Percentiles rank a stretch among this genome's conserved stretches.
phyloP scores from a whole-genome alignment of 2,113 vertebrate genomes.

The Trichomycterus rosablanca region DNA sequence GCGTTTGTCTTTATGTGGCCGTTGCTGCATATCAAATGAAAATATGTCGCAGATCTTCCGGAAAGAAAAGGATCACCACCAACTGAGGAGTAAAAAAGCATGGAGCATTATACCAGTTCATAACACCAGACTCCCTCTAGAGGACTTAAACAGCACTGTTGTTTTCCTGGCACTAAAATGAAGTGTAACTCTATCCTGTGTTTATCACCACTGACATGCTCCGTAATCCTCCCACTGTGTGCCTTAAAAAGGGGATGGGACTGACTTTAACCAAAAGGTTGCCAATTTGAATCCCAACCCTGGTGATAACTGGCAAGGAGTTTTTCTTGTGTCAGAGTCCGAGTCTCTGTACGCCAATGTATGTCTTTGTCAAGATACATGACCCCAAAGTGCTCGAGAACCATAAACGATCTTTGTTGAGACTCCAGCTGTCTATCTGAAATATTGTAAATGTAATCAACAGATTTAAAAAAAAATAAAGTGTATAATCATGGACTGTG shows the following conservation, averaged over 20 bases:
- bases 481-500: too few relatives aligned
- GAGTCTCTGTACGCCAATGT: too few relatives aligned
- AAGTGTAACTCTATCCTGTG: background rate
- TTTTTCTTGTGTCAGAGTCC: too few relatives aligned
- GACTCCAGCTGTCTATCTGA: slow-evolving; percentile 22
- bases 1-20: slow-evolving; percentile 39
- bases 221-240: background rate
- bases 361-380: too few relatives aligned
- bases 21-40: slow-evolving; percentile 34
- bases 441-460: background rate
- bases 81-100: too few relatives aligned
- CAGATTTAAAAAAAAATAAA: too few relatives aligned
- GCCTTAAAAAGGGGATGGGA: background rate
- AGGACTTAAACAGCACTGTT: slow-evolving; percentile 75
- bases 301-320: too few relatives aligned
- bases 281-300: background rate
- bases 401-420: background rate
- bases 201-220: background rate
- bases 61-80: slow-evolving; percentile 12
- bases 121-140: slow-evolving; percentile 95
- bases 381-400: too few relatives aligned
- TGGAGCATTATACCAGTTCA: too few relatives aligned
- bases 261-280: background rate
- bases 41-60: slow-evolving; percentile 27
- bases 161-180: slow-evolving; percentile 21